A percentile compares a stretch with the other conserved stretches of the same genome.
These are phyloP conservation scores for Euclidia mi DNA, from an alignment of 2,888 invertebrate species.

Conservation along the genomic window DNA sequence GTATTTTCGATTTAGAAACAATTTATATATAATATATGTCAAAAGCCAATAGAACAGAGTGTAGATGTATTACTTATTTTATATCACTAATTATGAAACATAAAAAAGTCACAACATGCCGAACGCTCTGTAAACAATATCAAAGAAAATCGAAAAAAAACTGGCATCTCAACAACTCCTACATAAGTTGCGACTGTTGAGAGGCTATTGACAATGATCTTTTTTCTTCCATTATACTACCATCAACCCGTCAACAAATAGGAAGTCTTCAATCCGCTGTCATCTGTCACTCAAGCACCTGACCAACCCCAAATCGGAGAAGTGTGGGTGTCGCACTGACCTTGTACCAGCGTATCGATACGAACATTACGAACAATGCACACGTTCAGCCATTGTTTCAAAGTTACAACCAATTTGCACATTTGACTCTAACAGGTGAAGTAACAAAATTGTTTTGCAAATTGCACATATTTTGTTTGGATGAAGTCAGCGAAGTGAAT, in stretches of 20 bases:
- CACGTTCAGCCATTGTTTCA: conserved; percentile 76
- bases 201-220: too few species aligned
- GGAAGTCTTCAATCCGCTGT: conserved; percentile 43
- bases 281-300: conserved; percentile 43
- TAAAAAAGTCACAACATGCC: too few species aligned
- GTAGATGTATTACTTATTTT: too few species aligned
- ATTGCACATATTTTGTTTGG: conserved; percentile 3
- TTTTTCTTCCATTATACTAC: neutral
- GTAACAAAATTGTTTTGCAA: conserved; percentile 5
- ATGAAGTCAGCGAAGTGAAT: conserved; percentile 1
- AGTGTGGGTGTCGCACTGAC: conserved; percentile 70
- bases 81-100: too few species aligned
- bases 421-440: conserved; percentile 11
- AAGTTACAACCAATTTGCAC: conserved; percentile 47
- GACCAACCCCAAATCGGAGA: conserved; percentile 44
- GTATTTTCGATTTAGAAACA: too few species aligned
- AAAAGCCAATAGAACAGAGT: too few species aligned
- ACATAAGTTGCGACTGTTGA: too few species aligned
- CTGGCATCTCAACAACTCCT: too few species aligned
- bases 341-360: conserved; percentile 70
- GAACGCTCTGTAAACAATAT: too few species aligned
- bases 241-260: neutral
- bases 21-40: too few species aligned
- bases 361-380: conserved; percentile 73
- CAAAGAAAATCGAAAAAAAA: too few species aligned